Evolutionary conservation across 2,113 vertebrate species (phyloP), one percentile per base, ranked within the genome.

Genomic region (Holacanthus passer): DNA sequence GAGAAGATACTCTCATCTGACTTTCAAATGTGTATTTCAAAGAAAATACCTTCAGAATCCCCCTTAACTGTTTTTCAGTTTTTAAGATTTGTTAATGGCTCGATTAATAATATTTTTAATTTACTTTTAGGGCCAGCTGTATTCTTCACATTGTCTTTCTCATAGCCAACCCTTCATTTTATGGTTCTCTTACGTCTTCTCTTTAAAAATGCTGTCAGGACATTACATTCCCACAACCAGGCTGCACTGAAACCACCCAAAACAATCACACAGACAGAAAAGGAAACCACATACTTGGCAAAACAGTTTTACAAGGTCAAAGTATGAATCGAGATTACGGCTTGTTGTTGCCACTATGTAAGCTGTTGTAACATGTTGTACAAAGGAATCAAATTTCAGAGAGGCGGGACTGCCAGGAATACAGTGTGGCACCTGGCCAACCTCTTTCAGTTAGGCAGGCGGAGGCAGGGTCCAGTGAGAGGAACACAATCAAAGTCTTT

Each of bases 341-440:
- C 35, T 45, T 27, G 32, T 56, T 69, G 29, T 84, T 55, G 65
- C 41, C 27, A 37, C 74, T 20, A 9, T 20, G 35, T 29, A 48
- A 45, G 66, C 39, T 19, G 55, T 65, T 58, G 56, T n/a, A 52
- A 77, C 27, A 6, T 52, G 65, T 81, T 55, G 80, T 73, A 65
- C 73, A 48, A 55, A 60, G 68, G 88, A 88, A 87, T 93, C 90
- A 71, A 66, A 83, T 94, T 92, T 88, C 90, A 67, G 27, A 39
- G 76, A 89, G 89, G 91, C 27, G 55, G 90, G 76, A 32, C 85
- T 93, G 65, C 87, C 86, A 62, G 93, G 90, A 94, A 94, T 53
- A 60, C 75, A 39, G 14, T 7, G 11, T 92, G 93, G 92, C 84
- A 32, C 22, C n/a, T 9, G 31, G 91, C 92, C 94, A 93, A 66